phyloP scores from a whole-genome alignment of 2,113 vertebrate genomes.

The Philantomba maxwellii region DNA sequence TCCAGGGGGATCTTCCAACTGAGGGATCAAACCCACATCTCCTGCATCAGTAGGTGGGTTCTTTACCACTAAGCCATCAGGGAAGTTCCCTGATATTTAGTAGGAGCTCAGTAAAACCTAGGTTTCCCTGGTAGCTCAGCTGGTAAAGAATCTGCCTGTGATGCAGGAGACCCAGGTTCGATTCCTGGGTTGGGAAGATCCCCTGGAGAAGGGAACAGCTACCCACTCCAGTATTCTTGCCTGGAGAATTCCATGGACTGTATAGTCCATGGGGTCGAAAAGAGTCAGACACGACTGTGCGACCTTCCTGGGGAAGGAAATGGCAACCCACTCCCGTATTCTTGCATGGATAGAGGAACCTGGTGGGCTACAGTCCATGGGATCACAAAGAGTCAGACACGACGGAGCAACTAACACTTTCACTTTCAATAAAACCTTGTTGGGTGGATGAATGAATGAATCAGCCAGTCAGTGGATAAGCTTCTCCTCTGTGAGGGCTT shows the following conservation, averaged over 20 bases:
- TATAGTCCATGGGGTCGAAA: neutral
- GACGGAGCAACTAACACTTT: neutral
- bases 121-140: neutral
- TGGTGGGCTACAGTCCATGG: neutral
- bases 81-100: neutral
- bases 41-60: neutral
- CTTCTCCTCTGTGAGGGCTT: fast-evolving
- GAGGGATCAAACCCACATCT: neutral
- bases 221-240: neutral
- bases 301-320: neutral
- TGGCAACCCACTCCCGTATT: neutral
- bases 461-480: neutral
- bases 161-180: fast-evolving
- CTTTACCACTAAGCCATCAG: neutral
- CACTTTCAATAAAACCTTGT: neutral
- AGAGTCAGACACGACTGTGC: neutral
- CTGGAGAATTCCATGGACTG: neutral
- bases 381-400: neutral
- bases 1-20: neutral
- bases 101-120: neutral
- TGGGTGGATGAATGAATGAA: too few relatives aligned
- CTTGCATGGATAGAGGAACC: neutral
- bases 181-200: neutral
- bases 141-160: neutral
- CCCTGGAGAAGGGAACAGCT: neutral